Evolutionary conservation across 2,113 vertebrate genomes (phyloP), one percentile per base, ranked within the genome.

Genomic region (Nerophis lumbriciformis): DNA sequence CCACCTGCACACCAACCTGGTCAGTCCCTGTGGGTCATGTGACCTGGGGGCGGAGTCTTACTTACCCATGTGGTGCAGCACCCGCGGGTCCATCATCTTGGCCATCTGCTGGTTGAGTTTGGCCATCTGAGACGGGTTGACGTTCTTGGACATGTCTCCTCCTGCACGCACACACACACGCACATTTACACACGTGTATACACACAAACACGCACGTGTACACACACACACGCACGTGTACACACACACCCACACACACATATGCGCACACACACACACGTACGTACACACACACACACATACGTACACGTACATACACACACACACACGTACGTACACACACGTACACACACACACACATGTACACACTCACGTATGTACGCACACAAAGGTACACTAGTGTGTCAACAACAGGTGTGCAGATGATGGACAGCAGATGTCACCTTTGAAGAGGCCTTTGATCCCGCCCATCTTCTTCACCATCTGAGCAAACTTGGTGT

Each of bases 401-500:
- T 28, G 28, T 28, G 28, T 28, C 28, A 28, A 28, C 28, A 28
- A 2, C 28, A 28, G 28, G 4, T 4, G 28, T 28, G 28, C 28
- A 28, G 19, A 28, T 28, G 28, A 28, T 28, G 2, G 28, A 28
- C 28, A 28, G 28, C 28, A 28, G 28, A 28, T 3, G 6, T n/a
- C 39, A 98, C 95, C 97, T 94, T 98, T 98, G 72, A 99, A 99
- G 48, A 99, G 93, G 6, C 96, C 97, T 83, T 99, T 99, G 83
- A 99, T 99, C 63, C 97, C 97, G 35, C 97, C 97, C 97, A 99
- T 99, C 90, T 99, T 99, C 87, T 99, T 99, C 28, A 99, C 97
- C 97, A 99, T 99, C 87, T 99, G 97, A 69, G 97, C 97, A 76
- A 99, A 99, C 85, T 99, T 99, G 59, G 97, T 98, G 85, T 99